Evolutionary conservation across 2,888 invertebrate species (phyloP).

Genomic region (Amorpha juglandis): DNA sequence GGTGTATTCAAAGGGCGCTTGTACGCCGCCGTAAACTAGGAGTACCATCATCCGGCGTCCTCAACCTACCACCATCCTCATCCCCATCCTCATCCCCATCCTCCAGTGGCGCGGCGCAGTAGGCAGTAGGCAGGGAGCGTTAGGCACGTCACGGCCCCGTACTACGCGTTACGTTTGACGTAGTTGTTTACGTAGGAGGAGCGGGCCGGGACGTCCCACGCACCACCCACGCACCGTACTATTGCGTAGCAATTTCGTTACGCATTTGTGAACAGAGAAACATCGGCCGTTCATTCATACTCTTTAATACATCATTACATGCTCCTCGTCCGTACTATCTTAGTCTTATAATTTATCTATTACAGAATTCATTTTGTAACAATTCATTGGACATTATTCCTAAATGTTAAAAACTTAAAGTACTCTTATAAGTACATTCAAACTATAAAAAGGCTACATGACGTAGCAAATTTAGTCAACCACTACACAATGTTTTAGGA

Average conservation of each 20-base stretch:
- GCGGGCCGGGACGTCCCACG: conserved; percentile 27
- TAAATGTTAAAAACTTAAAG: conserved; percentile 18
- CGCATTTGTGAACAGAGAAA: conserved; percentile 44
- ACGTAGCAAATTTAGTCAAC: neutral
- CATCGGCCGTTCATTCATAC: conserved; percentile 54
- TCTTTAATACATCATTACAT: conserved; percentile 48
- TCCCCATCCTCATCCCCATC: too few relatives aligned
- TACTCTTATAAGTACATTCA: conserved; percentile 22
- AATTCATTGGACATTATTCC: conserved; percentile 1
- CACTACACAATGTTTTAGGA: conserved; percentile 29
- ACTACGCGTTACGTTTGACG: conserved; percentile 22
- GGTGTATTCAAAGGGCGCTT: neutral
- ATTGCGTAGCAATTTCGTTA: conserved; percentile 28
- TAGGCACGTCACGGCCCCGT: conserved; percentile 10
- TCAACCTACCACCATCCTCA: neutral
- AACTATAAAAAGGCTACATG: neutral
- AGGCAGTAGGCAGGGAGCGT: neutral
- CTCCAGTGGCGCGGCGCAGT: neutral
- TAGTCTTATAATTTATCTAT: conserved; percentile 4
- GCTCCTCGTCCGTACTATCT: conserved; percentile 4
- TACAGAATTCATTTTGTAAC: conserved; percentile 23
- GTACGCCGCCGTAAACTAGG: neutral
- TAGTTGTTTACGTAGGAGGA: conserved; percentile 28
- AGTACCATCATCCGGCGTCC: neutral
- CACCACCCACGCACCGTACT: conserved; percentile 29